phyloP scores from a whole-genome alignment of 1,140 invertebrate species.

The Sinonovacula constricta region DNA sequence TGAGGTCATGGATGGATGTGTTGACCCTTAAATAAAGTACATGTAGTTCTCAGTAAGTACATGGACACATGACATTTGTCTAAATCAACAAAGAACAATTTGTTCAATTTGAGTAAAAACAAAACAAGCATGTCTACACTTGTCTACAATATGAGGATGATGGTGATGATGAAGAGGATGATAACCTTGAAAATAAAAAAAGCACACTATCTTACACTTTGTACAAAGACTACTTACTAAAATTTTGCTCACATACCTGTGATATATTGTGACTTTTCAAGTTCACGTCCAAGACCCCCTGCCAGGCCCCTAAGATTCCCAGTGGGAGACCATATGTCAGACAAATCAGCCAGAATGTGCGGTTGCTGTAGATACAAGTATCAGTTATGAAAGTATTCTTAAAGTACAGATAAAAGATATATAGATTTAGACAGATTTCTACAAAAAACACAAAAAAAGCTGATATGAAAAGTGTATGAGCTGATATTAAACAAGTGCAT shows the following conservation, averaged over 20 bases:
- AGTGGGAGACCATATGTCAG: constrained; percentile 54
- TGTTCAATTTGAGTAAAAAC: not conserved
- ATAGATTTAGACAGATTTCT: not conserved
- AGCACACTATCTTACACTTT: too few relatives aligned
- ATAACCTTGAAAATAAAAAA: too few relatives aligned
- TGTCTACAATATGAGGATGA: too few relatives aligned
- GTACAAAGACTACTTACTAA: not conserved
- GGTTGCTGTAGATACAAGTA: constrained; percentile 58
- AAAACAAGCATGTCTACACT: too few relatives aligned
- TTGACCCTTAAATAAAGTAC: too few relatives aligned
- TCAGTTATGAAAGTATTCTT: too few relatives aligned
- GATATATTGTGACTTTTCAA: constrained; percentile 57
- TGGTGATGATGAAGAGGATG: too few relatives aligned
- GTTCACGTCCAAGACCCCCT: constrained; percentile 60
- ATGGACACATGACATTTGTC: not conserved
- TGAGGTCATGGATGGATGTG: too few relatives aligned
- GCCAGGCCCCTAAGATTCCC: constrained; percentile 57
- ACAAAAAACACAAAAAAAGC: not conserved
- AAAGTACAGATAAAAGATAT: not conserved
- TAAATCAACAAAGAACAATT: not conserved
- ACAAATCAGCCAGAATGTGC: constrained; percentile 59
- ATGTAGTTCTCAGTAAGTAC: too few relatives aligned
- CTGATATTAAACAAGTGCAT: too few relatives aligned
- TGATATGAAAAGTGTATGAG: too few relatives aligned
- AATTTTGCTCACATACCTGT: constrained; percentile 39